Conservation (phyloP, 2,113 vertebrate genomes). For the Miniopterus natalensis region DNA sequence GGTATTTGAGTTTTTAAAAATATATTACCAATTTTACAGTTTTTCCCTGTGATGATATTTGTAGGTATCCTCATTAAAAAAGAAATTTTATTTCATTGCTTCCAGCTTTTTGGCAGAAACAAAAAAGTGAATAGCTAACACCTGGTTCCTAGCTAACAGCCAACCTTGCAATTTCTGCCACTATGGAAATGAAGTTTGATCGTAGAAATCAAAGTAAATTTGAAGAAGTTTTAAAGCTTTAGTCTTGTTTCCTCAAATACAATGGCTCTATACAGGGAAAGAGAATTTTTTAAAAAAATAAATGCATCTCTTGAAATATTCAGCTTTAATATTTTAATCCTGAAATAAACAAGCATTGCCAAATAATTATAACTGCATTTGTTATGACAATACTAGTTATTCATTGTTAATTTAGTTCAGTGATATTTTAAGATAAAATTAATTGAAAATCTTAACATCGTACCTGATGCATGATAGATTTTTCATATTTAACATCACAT, state of each 20-base stretch:
- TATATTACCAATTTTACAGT: conserved; percentile 21
- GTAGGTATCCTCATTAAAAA: conserved; percentile 23
- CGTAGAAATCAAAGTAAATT: conserved; percentile 67
- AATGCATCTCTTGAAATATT: neutral
- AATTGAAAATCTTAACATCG: neutral
- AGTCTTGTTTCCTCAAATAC: neutral
- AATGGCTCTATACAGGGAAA: conserved; percentile 14
- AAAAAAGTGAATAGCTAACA: conserved; percentile 74
- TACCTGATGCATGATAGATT: neutral
- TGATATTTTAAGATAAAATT: neutral
- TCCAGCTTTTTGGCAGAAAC: conserved; percentile 71
- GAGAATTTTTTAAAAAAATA: neutral
- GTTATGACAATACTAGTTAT: neutral
- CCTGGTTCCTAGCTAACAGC: conserved; percentile 70
- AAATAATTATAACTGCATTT: neutral
- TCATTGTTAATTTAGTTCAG: neutral
- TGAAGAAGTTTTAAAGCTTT: conserved; percentile 40
- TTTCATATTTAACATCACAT: neutral
- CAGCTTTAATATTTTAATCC: neutral
- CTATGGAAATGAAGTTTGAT: conserved; percentile 64
- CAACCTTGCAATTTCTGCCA: conserved; percentile 48
- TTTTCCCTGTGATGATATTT: conserved; percentile 45
- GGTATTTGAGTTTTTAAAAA: conserved; percentile 52
- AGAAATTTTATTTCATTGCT: conserved; percentile 63
- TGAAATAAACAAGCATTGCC: neutral